A percentile compares a stretch with the other conserved stretches of the same genome.
Conservation (phyloP, 2,113 vertebrate genomes). For the Glareola pratincola region DNA sequence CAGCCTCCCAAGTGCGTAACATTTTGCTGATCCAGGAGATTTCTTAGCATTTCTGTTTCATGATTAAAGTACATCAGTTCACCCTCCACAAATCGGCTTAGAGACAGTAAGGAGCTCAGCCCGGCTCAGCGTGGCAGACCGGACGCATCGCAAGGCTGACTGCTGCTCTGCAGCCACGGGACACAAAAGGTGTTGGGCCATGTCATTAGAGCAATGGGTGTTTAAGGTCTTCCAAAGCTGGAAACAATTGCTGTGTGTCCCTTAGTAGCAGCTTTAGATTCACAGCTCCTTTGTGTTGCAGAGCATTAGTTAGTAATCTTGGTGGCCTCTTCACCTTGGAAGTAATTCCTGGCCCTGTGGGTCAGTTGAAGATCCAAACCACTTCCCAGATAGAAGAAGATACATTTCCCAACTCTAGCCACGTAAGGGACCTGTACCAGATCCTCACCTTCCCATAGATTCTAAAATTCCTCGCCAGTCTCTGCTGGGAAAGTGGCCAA, state of each 20-base stretch:
- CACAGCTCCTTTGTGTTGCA: neutral
- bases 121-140: neutral
- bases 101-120: neutral
- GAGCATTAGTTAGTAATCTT: neutral
- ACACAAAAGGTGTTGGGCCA: neutral
- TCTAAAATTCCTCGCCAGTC: neutral
- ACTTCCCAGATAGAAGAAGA: neutral
- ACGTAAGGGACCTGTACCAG: neutral
- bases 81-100: neutral
- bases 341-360: neutral
- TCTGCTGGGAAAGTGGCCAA: neutral
- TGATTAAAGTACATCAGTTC: neutral
- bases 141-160: neutral
- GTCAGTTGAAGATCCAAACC: neutral
- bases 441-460: neutral
- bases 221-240: neutral
- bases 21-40: constrained; percentile 17
- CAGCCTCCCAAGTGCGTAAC: neutral
- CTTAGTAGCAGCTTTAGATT: neutral
- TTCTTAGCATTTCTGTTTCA: neutral
- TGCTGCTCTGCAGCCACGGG: neutral
- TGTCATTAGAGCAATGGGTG: neutral
- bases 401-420: neutral
- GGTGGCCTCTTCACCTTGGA: neutral
- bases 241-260: neutral